A percentile compares a stretch with the other conserved stretches of the same genome.
Conservation (phyloP, 2,888 invertebrate genomes). For the Leptarthrus brevirostris region DNA sequence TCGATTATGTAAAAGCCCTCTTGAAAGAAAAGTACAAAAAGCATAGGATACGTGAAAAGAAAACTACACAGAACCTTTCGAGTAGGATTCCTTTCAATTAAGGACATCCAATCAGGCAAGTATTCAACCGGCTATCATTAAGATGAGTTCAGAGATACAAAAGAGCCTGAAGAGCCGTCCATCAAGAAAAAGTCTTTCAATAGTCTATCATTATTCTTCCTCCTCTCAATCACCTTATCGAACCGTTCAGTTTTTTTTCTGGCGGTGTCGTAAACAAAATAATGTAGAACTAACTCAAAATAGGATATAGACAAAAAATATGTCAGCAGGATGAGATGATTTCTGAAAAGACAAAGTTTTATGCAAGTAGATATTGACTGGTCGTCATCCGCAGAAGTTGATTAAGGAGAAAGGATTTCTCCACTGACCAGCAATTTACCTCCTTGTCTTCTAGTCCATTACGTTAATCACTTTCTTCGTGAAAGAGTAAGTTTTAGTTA, state of each 20-base stretch:
- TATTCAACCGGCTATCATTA: conserved; percentile 39
- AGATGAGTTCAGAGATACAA: conserved; percentile 32
- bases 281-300: not conserved
- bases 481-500: conserved; percentile 4
- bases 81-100: conserved; percentile 27
- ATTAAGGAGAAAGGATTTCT: not conserved
- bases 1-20: not conserved
- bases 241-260: not conserved
- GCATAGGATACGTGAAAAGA: not conserved
- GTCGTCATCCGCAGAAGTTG: not conserved
- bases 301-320: not conserved
- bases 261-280: not conserved
- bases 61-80: not conserved
- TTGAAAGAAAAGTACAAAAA: not conserved
- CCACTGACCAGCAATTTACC: conserved; percentile 19
- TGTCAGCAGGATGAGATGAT: not conserved
- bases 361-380: not conserved
- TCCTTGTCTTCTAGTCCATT: conserved; percentile 20
- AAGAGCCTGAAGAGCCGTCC: not conserved
- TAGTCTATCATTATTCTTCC: conserved; percentile 20
- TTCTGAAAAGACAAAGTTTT: not conserved
- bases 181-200: conserved; percentile 7
- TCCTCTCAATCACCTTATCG: too few species aligned
- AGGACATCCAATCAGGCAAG: conserved; percentile 36
- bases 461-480: conserved; percentile 16